These are phyloP conservation scores for Pandemis cinnamomeana DNA, from an alignment of 2,888 invertebrate genomes.

Conservation along the genomic window DNA sequence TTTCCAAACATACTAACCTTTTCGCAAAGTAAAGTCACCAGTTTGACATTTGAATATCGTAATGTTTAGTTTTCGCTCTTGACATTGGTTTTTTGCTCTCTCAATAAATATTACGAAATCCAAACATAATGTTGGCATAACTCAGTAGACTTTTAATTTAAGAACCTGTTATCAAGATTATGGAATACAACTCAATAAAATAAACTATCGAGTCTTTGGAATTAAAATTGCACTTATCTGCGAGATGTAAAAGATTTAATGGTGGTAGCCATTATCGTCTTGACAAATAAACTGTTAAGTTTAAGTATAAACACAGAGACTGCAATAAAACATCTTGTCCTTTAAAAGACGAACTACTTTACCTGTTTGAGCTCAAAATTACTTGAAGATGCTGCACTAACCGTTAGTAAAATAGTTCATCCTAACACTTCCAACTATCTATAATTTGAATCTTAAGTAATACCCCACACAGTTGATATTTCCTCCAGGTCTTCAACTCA, in stretches of 20 bases:
- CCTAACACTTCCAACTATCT: neutral
- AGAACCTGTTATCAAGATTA: neutral
- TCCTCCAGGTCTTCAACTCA: neutral
- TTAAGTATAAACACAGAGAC: neutral
- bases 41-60: conserved; percentile 29
- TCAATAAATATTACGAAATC: conserved; percentile 22
- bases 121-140: neutral
- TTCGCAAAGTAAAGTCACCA: neutral
- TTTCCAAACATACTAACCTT: conserved; percentile 14
- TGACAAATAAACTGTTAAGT: neutral
- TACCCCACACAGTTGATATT: neutral
- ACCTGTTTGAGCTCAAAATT: neutral
- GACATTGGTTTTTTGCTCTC: conserved; percentile 31
- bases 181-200: neutral
- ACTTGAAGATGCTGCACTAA: neutral
- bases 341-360: neutral
- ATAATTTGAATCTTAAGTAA: neutral
- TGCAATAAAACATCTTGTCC: neutral
- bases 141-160: neutral
- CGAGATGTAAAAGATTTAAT: neutral
- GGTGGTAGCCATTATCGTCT: neutral
- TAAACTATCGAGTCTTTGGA: neutral
- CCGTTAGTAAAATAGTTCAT: neutral
- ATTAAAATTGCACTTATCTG: neutral
- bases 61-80: conserved; percentile 37